Evolutionary conservation across 64 coral and sea anemone species (phyloP).

Genomic region (Astreopora myriophthalma): DNA sequence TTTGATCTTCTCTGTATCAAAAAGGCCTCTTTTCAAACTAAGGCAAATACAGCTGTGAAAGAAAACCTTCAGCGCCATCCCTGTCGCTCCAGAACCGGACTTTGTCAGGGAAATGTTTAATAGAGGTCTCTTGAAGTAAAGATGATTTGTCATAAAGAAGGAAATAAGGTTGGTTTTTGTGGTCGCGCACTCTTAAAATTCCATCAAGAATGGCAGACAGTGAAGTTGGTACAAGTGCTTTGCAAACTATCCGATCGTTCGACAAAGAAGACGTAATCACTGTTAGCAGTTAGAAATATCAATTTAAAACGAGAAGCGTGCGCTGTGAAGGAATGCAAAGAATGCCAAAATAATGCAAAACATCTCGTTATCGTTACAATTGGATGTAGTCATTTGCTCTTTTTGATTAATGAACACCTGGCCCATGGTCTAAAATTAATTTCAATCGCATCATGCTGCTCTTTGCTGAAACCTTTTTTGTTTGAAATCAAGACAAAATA

Average conservation of each 20-base stretch:
- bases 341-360: constrained; percentile 4
- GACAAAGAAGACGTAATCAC: not conserved
- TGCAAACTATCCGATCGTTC: not conserved
- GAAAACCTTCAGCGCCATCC: too few relatives aligned
- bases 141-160: too few relatives aligned
- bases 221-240: not conserved
- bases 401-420: constrained; percentile 21
- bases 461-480: not conserved
- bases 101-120: not conserved
- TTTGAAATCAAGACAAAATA: not conserved
- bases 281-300: not conserved
- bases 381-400: not conserved
- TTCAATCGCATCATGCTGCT: not conserved
- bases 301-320: not conserved
- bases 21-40: not conserved
- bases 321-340: constrained; percentile 2
- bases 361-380: not conserved
- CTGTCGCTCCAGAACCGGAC: not conserved
- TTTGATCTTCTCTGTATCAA: not conserved
- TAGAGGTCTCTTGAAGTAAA: not conserved
- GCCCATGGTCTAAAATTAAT: not conserved
- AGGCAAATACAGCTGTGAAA: constrained; percentile 34
- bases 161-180: not conserved
- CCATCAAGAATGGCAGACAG: not conserved
- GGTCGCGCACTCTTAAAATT: not conserved